Conservation (phyloP, 2,797 vertebrate species). For the Enteromius trimaculatus region DNA sequence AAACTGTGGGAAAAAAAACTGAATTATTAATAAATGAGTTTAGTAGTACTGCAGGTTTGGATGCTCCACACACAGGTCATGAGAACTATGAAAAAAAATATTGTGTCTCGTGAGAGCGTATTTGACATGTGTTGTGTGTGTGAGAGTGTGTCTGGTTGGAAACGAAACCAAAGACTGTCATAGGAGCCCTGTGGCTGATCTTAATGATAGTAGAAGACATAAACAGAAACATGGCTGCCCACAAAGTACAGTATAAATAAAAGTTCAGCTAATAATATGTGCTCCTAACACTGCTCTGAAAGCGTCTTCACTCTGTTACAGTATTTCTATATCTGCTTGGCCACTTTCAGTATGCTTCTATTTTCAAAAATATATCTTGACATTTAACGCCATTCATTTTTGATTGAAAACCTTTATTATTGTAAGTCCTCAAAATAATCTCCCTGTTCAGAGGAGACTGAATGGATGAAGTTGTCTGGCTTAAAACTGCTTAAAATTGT, state of each 20-base stretch:
- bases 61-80: slow-evolving; percentile 8
- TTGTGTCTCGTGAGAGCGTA: neutral
- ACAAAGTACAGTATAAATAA: slow-evolving; percentile 3
- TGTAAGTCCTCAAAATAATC: neutral
- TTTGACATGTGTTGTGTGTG: slow-evolving; percentile 14
- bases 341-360: neutral
- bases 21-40: neutral
- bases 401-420: slow-evolving; percentile 10
- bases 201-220: slow-evolving; percentile 70
- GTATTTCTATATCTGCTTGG: neutral
- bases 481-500: neutral
- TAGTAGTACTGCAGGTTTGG: neutral
- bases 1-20: neutral
- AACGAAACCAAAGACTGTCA: slow-evolving; percentile 21
- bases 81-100: neutral
- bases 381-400: neutral
- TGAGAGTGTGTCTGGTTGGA: slow-evolving; percentile 12
- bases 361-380: slow-evolving; percentile 14
- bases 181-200: slow-evolving; percentile 23
- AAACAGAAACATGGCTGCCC: slow-evolving; percentile 22
- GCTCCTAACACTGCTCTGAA: neutral
- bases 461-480: slow-evolving; percentile 2
- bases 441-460: neutral
- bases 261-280: neutral
- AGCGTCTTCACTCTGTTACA: neutral